A percentile compares a stretch with the other conserved stretches of the same genome.
Evolutionary conservation across 2,888 invertebrate genomes (phyloP).

Genomic region (Leucophenga montana): DNA sequence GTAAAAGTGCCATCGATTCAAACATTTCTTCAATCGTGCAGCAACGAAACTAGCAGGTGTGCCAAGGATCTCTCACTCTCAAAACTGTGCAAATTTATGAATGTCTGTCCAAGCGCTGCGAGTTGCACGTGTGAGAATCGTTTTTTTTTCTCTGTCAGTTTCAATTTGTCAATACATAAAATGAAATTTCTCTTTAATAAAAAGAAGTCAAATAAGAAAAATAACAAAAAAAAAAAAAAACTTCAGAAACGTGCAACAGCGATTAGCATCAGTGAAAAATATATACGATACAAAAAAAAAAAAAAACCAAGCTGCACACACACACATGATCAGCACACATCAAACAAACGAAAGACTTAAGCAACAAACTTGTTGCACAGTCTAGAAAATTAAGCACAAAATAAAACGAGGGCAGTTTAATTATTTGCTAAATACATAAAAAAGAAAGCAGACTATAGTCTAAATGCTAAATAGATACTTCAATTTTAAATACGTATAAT

Average conservation of each 20-base stretch:
- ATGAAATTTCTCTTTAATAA: not conserved
- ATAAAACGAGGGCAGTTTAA: constrained; percentile 24
- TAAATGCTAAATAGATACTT: not conserved
- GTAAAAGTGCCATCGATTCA: constrained; percentile 50
- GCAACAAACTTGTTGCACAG: constrained; percentile 8
- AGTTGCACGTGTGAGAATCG: not conserved
- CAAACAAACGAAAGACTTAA: constrained; percentile 5
- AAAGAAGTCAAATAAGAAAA: not conserved
- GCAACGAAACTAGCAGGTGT: constrained; percentile 51
- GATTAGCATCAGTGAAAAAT: constrained; percentile 8
- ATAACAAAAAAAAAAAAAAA: not conserved
- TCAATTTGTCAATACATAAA: constrained; percentile 10
- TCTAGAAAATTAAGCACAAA: no score
- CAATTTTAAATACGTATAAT: no score
- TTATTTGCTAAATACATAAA: constrained; percentile 1
- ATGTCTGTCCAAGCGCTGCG: not conserved
- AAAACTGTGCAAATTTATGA: no score
- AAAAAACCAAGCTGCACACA: no score
- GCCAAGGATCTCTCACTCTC: constrained; percentile 9
- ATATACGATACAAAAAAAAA: no score
- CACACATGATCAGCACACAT: not conserved
- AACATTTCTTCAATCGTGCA: not conserved
- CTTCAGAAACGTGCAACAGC: not conserved
- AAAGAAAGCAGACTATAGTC: not conserved
- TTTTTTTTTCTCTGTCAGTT: constrained; percentile 4